These are phyloP conservation scores for Schizopygopsis pylzovi DNA, from an alignment of 2,797 vertebrate species.

Conservation along the genomic window DNA sequence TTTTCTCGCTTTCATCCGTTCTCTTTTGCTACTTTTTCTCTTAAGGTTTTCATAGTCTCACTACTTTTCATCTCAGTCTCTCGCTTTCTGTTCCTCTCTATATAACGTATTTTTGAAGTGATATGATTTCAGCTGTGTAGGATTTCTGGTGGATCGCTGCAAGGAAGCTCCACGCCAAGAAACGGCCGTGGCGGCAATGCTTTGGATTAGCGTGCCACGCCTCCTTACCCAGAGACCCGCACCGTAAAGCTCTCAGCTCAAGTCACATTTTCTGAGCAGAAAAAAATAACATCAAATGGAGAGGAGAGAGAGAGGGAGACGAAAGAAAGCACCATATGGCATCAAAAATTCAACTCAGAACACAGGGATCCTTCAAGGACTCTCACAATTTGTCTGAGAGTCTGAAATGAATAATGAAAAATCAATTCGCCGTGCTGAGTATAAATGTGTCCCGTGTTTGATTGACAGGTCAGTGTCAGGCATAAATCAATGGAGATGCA, in stretches of 20 bases:
- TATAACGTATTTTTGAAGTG: conserved; percentile 43
- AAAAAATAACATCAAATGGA: conserved; percentile 45
- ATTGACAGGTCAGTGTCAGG: conserved; percentile 50
- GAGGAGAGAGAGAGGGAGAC: conserved; percentile 31
- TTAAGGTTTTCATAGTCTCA: conserved; percentile 4
- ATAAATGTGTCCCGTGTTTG: conserved; percentile 29
- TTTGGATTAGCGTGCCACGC: conserved; percentile 39
- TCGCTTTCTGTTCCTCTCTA: conserved; percentile 5
- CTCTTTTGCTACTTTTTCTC: neutral
- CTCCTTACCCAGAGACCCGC: conserved; percentile 26
- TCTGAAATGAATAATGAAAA: conserved; percentile 57
- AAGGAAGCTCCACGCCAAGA: conserved; percentile 1
- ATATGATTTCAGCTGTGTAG: conserved; percentile 38
- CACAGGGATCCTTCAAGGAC: conserved; percentile 53
- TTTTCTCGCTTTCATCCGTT: conserved; percentile 21
- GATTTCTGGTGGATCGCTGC: conserved; percentile 38
- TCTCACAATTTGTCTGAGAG: conserved; percentile 52
- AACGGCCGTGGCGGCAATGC: neutral
- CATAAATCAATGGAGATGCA: conserved; percentile 43
- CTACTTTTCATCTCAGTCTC: conserved; percentile 13
- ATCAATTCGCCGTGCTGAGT: conserved; percentile 49
- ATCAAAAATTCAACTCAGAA: conserved; percentile 61
- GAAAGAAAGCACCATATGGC: conserved; percentile 57
- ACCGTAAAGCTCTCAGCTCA: conserved; percentile 41
- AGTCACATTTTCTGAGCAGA: conserved; percentile 26